A percentile compares a stretch with the other conserved stretches of the same genome.
Conservation (phyloP, 2,113 vertebrate genomes). For the Clarias batrachus region DNA sequence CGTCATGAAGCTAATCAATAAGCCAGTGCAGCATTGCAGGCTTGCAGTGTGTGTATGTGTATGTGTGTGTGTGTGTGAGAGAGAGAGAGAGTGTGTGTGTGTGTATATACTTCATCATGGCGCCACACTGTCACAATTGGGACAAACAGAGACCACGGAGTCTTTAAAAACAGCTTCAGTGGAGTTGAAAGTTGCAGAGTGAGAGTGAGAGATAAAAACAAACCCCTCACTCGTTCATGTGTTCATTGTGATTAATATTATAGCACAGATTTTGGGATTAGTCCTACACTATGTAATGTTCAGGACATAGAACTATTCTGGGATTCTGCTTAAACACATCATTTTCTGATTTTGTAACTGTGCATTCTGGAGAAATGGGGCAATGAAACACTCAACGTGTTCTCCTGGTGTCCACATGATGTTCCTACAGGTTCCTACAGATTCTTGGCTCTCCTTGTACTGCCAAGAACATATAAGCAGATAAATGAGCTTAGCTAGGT, state of each 20-base stretch:
- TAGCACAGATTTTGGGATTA: background rate
- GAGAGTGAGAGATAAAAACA: background rate
- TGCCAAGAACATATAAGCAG: background rate
- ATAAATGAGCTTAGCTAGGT: background rate
- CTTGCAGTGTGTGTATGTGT: constrained; percentile 11
- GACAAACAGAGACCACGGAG: constrained; percentile 2
- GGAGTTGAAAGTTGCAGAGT: background rate
- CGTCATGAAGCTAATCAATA: constrained; percentile 66
- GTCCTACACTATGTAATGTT: background rate
- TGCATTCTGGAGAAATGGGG: background rate
- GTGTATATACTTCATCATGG: constrained; percentile 17
- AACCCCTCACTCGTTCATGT: background rate
- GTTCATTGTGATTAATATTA: background rate
- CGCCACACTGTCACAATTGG: constrained; percentile 20
- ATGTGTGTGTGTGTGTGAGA: constrained; percentile 28
- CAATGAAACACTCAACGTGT: background rate
- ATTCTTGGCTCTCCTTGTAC: background rate
- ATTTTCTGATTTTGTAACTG: background rate
- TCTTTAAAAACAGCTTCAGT: constrained; percentile 17
- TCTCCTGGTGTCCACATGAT: background rate
- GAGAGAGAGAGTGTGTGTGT: constrained; percentile 43
- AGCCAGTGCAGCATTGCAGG: constrained; percentile 34
- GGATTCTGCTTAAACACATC: background rate
- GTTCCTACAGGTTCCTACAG: background rate
- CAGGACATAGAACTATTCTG: background rate